Evolutionary conservation across 2,797 vertebrate species (phyloP).

Genomic region (Taenioides sp.): DNA sequence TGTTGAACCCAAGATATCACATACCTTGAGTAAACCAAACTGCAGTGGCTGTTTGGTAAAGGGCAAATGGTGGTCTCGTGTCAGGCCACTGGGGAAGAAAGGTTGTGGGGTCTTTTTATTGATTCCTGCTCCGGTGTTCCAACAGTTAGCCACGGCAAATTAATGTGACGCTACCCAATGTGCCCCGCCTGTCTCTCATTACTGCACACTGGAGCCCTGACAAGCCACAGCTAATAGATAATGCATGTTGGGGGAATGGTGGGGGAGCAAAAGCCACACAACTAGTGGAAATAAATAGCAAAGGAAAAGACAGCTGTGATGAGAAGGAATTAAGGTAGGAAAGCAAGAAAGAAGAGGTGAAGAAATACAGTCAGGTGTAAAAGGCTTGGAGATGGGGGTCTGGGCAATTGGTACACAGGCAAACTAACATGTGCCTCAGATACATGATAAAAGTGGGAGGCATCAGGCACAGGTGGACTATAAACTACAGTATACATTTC

Average conservation of each 20-base stretch:
- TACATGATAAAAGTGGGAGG: constrained; percentile 12
- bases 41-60: constrained; percentile 26
- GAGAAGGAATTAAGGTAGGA: constrained; percentile 20
- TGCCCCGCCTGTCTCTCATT: constrained; percentile 65
- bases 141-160: constrained; percentile 71
- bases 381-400: constrained; percentile 27
- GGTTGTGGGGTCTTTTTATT: constrained; percentile 47
- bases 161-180: constrained; percentile 64
- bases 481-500: not conserved
- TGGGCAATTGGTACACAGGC: constrained; percentile 37
- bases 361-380: constrained; percentile 30
- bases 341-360: constrained; percentile 51
- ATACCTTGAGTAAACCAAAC: constrained; percentile 28
- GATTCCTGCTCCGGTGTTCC: constrained; percentile 54
- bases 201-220: constrained; percentile 64
- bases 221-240: constrained; percentile 70
- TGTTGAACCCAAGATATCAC: not conserved
- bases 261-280: constrained; percentile 10
- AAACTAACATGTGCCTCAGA: constrained; percentile 42
- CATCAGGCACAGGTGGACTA: constrained; percentile 6
- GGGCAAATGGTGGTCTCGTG: constrained; percentile 40
- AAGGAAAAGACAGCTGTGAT: constrained; percentile 2
- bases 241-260: constrained; percentile 45
- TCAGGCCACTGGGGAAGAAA: constrained; percentile 46
- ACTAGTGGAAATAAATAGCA: constrained; percentile 35